phyloP scores from a whole-genome alignment of 1,140 invertebrate genomes.

The Drosophila oshimai region DNA sequence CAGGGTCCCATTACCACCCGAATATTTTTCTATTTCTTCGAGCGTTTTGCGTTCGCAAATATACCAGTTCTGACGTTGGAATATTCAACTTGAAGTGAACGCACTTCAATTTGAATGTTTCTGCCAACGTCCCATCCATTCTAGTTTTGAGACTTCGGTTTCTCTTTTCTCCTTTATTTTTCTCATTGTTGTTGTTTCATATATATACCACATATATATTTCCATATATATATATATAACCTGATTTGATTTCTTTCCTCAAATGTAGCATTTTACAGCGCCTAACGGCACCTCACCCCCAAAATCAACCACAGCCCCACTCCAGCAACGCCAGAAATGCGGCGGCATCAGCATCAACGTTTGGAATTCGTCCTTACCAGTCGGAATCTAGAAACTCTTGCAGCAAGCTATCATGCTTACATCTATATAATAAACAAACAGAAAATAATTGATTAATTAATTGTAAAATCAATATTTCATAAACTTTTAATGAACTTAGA shows the following conservation, averaged over 20 bases:
- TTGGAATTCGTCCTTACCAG: conserved; percentile 28
- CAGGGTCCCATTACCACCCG: conserved; percentile 8
- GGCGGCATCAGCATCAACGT: conserved; percentile 20
- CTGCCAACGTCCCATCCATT: conserved; percentile 12
- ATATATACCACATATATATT: conserved; percentile 40
- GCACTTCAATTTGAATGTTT: conserved; percentile 64
- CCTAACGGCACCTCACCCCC: conserved; percentile 49
- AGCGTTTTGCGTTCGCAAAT: conserved; percentile 28
- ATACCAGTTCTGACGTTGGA: conserved; percentile 8
- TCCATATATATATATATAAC: conserved; percentile 64
- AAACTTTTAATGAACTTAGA: conserved; percentile 72
- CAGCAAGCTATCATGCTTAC: conserved; percentile 51
- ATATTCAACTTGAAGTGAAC: conserved; percentile 65
- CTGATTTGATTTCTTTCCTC: conserved; percentile 78
- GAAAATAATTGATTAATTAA: conserved; percentile 62
- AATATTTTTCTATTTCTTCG: conserved; percentile 21
- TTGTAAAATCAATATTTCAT: conserved; percentile 60
- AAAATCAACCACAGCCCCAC: conserved; percentile 37
- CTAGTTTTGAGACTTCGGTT: conserved; percentile 35
- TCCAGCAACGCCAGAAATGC: conserved; percentile 13
- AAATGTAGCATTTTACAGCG: conserved; percentile 77
- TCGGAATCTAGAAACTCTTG: conserved; percentile 53
- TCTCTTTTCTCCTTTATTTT: conserved; percentile 38
- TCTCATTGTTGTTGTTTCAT: conserved; percentile 51
- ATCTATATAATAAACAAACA: conserved; percentile 44